phyloP scores from a whole-genome alignment of 2,888 invertebrate genomes.

The Branchipolynoe longqiensis region DNA sequence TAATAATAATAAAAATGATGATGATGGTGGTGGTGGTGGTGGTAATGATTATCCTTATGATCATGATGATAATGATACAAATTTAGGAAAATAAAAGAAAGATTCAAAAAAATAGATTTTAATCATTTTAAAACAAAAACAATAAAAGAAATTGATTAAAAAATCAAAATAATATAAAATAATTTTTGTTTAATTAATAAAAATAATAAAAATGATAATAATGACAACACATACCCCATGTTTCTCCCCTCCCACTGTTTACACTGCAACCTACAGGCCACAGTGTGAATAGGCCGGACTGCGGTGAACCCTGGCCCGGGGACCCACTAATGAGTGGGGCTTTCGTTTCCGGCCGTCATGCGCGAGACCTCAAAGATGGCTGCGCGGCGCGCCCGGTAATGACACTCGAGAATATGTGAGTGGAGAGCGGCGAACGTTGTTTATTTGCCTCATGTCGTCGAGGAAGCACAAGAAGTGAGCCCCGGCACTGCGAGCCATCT shows the following conservation, averaged over 20 bases:
- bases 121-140: too few species aligned
- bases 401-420: slow-evolving; percentile 3
- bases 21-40: too few species aligned
- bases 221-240: too few species aligned
- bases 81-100: too few species aligned
- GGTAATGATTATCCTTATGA: too few species aligned
- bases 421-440: neutral
- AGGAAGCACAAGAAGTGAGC: neutral
- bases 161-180: too few species aligned
- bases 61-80: too few species aligned
- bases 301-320: neutral
- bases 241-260: slow-evolving; percentile 10
- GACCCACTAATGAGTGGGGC: neutral
- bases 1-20: too few species aligned
- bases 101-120: too few species aligned
- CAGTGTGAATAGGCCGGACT: neutral
- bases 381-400: neutral
- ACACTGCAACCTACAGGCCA: neutral
- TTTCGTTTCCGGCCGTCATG: neutral
- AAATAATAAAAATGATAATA: too few species aligned
- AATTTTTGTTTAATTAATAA: too few species aligned
- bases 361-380: neutral
- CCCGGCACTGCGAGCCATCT: neutral
- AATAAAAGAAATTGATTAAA: too few species aligned
- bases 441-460: neutral